Conservation (phyloP, 2,888 invertebrate species). For the Allacma fusca region DNA sequence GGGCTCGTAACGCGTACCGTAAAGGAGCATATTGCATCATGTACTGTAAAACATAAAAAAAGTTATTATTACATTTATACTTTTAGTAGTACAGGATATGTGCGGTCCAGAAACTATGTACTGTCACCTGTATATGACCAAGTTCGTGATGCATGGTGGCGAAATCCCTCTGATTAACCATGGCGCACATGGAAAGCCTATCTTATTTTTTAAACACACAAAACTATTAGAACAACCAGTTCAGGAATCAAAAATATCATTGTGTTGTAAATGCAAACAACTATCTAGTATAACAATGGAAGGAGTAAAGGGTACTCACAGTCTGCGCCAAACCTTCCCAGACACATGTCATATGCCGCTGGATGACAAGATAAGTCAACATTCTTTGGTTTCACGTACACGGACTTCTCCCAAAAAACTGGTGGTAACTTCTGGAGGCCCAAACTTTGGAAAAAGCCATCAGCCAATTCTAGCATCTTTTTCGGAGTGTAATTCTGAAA, state of each 20-base stretch:
- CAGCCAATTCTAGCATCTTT: slow-evolving; percentile 67
- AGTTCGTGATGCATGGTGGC: slow-evolving; percentile 77
- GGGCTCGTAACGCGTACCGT: slow-evolving; percentile 75
- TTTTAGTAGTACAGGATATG: no score
- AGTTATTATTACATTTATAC: not conserved
- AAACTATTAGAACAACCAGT: no score
- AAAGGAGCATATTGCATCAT: slow-evolving; percentile 77
- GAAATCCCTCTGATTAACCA: slow-evolving; percentile 70
- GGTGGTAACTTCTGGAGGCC: slow-evolving; percentile 81
- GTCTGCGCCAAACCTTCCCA: slow-evolving; percentile 23
- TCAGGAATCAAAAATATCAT: no score
- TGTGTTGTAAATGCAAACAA: no score
- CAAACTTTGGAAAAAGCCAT: slow-evolving; percentile 82
- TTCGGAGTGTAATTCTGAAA: slow-evolving; percentile 52
- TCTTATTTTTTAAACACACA: slow-evolving; percentile 27
- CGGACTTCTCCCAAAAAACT: slow-evolving; percentile 87
- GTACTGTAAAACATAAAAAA: slow-evolving; percentile 69
- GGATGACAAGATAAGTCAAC: slow-evolving; percentile 23
- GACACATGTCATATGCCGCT: slow-evolving; percentile 24
- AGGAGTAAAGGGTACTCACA: slow-evolving; percentile 17
- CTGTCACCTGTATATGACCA: slow-evolving; percentile 77
- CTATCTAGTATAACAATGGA: no score
- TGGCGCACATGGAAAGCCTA: slow-evolving; percentile 73
- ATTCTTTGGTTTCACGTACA: slow-evolving; percentile 63
- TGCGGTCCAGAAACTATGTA: no score